These are phyloP conservation scores for Tenualosa thibaudeaui DNA, from an alignment of 2,797 vertebrate species.

Conservation along the genomic window DNA sequence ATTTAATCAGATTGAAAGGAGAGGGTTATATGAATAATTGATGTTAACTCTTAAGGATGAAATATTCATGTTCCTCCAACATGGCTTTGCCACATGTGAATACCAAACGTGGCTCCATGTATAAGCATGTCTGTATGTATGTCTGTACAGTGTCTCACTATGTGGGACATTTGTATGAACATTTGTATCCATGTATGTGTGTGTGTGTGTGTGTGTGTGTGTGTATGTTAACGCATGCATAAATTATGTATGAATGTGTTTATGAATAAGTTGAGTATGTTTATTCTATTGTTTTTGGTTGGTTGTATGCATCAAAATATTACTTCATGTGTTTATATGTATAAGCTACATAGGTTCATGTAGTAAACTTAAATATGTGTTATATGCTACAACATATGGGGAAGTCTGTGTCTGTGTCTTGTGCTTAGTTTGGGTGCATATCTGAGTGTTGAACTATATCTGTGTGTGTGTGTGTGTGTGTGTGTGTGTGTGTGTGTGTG, in stretches of 20 bases:
- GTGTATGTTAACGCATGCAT: neutral
- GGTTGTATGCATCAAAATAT: neutral
- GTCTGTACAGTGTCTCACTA: neutral
- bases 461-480: neutral
- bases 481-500: neutral
- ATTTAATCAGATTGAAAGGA: slow-evolving; percentile 69
- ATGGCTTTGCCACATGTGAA: slow-evolving; percentile 43
- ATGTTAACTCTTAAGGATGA: slow-evolving; percentile 71
- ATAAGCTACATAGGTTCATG: neutral
- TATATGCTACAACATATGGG: neutral
- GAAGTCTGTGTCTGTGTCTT: neutral
- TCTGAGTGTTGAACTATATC: neutral
- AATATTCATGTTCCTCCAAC: slow-evolving; percentile 71
- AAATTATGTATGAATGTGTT: neutral
- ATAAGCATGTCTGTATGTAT: neutral
- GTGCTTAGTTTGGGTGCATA: slow-evolving; percentile 9
- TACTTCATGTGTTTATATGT: neutral
- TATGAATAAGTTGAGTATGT: neutral
- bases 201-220: neutral
- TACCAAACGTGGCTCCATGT: slow-evolving; percentile 39
- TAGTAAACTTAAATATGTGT: neutral
- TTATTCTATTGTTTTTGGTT: neutral
- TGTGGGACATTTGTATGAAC: slow-evolving; percentile 6
- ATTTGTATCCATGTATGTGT: neutral
- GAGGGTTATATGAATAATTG: slow-evolving; percentile 71